phyloP scores from a whole-genome alignment of 2,113 vertebrate species.

The Bothrops jararaca region DNA sequence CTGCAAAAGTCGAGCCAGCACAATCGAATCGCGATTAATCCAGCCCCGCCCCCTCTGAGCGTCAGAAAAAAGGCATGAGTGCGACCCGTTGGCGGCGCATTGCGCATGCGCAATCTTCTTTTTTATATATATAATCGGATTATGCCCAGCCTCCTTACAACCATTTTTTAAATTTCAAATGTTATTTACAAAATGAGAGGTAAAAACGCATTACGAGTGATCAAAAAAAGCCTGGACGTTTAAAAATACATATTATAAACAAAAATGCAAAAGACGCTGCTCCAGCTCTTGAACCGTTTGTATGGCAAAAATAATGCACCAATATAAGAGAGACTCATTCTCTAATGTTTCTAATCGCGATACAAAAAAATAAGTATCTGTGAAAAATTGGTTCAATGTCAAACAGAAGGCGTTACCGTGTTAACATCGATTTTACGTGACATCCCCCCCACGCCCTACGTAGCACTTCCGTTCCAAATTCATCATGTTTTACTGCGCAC shows the following conservation, averaged over 20 bases:
- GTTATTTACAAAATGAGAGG: background rate
- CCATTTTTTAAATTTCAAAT: background rate
- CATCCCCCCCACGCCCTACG: background rate
- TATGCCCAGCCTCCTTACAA: background rate
- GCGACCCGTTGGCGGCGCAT: rapidly evolving
- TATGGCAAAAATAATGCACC: background rate
- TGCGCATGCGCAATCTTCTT: background rate
- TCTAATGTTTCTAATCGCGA: background rate
- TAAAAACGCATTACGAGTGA: background rate
- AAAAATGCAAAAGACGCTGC: no score
- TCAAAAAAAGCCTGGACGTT: background rate
- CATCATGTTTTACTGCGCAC: background rate
- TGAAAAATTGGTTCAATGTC: no score
- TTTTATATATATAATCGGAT: background rate
- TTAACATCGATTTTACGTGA: no score
- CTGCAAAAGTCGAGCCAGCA: background rate
- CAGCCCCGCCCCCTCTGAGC: background rate
- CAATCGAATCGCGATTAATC: background rate
- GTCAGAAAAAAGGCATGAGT: rapidly evolving
- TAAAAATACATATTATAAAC: background rate
- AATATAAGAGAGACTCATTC: background rate
- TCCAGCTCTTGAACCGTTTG: background rate
- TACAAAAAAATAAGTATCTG: background rate
- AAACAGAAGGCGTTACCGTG: background rate
- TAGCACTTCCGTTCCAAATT: background rate